These are phyloP conservation scores for Coryphaenoides rupestris DNA, from an alignment of 2,113 vertebrate species.

Conservation along the genomic window DNA sequence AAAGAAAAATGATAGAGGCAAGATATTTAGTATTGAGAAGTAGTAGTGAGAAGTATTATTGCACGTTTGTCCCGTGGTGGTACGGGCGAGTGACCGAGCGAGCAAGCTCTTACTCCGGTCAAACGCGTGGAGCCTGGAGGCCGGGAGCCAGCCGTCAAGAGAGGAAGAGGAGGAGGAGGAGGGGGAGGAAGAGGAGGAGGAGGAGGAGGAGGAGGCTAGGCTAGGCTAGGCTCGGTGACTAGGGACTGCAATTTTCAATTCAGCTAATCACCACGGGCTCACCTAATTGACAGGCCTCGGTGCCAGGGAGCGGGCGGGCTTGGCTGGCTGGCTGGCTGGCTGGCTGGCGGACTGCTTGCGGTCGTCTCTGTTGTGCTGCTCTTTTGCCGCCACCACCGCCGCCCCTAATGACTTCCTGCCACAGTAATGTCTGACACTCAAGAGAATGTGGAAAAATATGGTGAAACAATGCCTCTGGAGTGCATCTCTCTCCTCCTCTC, in stretches of 20 bases:
- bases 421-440: constrained; percentile 39
- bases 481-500: not conserved
- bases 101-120: constrained; percentile 20
- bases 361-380: constrained; percentile 25
- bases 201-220: no score
- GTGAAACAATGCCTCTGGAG: not conserved
- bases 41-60: no score
- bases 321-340: no score
- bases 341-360: constrained; percentile 31
- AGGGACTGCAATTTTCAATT: constrained; percentile 45
- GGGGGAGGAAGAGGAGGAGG: no score
- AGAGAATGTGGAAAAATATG: constrained; percentile 29
- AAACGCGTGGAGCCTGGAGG: constrained; percentile 21
- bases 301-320: constrained; percentile 35
- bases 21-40: no score
- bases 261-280: constrained; percentile 37
- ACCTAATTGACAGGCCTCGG: constrained; percentile 31
- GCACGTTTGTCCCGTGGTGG: no score
- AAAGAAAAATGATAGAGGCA: no score
- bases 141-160: constrained; percentile 15
- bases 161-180: no score
- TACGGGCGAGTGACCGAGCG: no score
- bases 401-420: constrained; percentile 43
- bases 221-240: no score
- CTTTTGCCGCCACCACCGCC: constrained; percentile 24